These are phyloP conservation scores for Matsumurasca onukii DNA, from an alignment of 1,140 invertebrate species.

Conservation along the genomic window DNA sequence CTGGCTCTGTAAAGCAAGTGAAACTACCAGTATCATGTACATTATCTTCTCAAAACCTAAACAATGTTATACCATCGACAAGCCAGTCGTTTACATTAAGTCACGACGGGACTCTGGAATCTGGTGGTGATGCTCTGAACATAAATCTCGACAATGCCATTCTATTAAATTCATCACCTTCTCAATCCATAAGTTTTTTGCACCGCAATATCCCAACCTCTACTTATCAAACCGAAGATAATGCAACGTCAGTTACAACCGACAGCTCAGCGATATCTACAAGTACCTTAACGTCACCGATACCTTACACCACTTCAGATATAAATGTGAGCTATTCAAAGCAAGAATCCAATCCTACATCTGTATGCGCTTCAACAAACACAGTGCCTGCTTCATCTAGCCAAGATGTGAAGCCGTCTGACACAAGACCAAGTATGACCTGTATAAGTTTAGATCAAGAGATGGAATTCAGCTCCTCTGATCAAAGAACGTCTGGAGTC, in stretches of 20 bases:
- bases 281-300: neutral
- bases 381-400: neutral
- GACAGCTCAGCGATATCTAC: neutral
- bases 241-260: neutral
- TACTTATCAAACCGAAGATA: slow-evolving; percentile 6
- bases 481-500: neutral
- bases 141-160: slow-evolving; percentile 40
- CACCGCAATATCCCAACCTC: slow-evolving; percentile 33
- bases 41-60: slow-evolving; percentile 37
- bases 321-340: slow-evolving; percentile 11
- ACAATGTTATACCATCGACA: slow-evolving; percentile 38
- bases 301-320: neutral
- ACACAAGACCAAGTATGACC: neutral
- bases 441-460: slow-evolving; percentile 4
- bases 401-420: neutral
- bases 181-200: slow-evolving; percentile 35
- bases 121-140: slow-evolving; percentile 34
- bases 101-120: slow-evolving; percentile 25
- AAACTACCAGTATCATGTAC: slow-evolving; percentile 39
- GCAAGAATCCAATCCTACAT: neutral
- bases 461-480: neutral
- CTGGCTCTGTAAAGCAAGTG: slow-evolving; percentile 40
- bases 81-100: slow-evolving; percentile 38
- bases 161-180: slow-evolving; percentile 34
- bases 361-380: neutral